A percentile compares a stretch with the other conserved stretches of the same genome.
These are phyloP conservation scores for Micromussa lordhowensis DNA, from an alignment of 92 coral and sea anemone genomes.

Conservation along the genomic window DNA sequence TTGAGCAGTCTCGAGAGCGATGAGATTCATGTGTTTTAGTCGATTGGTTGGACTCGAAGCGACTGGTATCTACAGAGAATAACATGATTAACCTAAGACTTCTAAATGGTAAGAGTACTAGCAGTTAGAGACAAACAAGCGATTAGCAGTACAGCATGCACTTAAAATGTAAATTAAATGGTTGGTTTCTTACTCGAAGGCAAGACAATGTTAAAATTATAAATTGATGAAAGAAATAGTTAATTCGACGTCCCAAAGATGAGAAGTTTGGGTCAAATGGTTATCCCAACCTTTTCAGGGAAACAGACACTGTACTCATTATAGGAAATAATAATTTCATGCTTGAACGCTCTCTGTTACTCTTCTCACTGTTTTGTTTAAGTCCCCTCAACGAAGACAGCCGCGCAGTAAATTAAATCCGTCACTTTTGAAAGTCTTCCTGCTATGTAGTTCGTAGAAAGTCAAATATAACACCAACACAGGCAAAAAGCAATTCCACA, in stretches of 20 bases:
- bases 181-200: background rate
- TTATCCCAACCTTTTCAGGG: background rate
- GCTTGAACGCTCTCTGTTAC: no score
- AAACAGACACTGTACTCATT: background rate
- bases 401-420: no score
- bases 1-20: conserved; percentile 94
- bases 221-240: background rate
- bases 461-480: no score
- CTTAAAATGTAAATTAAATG: background rate
- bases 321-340: background rate
- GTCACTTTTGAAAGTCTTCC: no score
- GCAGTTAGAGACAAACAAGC: background rate
- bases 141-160: no score
- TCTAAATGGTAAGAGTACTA: background rate
- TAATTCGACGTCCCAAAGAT: background rate
- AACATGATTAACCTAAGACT: background rate
- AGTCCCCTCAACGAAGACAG: no score
- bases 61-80: conserved; percentile 44
- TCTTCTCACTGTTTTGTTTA: no score
- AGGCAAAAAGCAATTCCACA: no score
- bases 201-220: background rate
- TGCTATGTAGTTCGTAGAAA: no score
- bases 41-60: conserved; percentile 30
- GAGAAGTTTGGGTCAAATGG: background rate
- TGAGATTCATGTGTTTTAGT: conserved; percentile 93